phyloP scores from a whole-genome alignment of 2,888 invertebrate genomes.

The Scotopteryx bipunctaria region DNA sequence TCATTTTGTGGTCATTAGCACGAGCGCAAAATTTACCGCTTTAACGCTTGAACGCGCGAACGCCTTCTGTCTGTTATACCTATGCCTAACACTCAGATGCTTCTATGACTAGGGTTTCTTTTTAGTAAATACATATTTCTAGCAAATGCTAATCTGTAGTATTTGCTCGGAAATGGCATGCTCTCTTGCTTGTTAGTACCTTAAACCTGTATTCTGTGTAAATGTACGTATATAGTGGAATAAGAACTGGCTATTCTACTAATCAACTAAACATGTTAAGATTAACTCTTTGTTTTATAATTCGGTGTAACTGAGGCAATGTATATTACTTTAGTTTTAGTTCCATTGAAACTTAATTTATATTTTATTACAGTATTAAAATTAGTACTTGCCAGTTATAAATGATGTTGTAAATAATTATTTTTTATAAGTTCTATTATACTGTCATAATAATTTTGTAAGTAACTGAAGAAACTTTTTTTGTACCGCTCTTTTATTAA shows the following conservation, averaged over 20 bases:
- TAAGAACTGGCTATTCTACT: slow-evolving; percentile 25
- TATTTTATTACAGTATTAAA: slow-evolving; percentile 78
- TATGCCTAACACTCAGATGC: no score
- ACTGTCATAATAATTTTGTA: slow-evolving; percentile 53
- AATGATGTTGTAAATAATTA: slow-evolving; percentile 66
- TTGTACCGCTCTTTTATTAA: slow-evolving; percentile 27
- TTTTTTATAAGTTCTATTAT: slow-evolving; percentile 35
- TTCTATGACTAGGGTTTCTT: no score
- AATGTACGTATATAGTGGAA: slow-evolving; percentile 10
- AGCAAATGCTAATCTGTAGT: no score
- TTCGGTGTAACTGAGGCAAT: slow-evolving; percentile 17
- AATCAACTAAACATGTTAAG: slow-evolving; percentile 19
- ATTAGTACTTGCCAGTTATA: slow-evolving; percentile 74
- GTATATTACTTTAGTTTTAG: slow-evolving; percentile 22
- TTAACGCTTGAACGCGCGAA: no score
- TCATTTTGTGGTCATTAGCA: no score
- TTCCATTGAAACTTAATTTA: slow-evolving; percentile 60
- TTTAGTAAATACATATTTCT: no score
- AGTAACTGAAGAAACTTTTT: slow-evolving; percentile 16
- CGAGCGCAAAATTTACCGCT: no score
- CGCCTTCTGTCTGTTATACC: no score
- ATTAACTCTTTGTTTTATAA: slow-evolving; percentile 15
- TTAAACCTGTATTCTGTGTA: slow-evolving; percentile 11
- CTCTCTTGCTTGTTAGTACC: no score
- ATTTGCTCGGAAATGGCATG: no score